Base-by-base conservation (phyloP, 2,113 vertebrate species). In the Jaculus jaculus region DNA sequence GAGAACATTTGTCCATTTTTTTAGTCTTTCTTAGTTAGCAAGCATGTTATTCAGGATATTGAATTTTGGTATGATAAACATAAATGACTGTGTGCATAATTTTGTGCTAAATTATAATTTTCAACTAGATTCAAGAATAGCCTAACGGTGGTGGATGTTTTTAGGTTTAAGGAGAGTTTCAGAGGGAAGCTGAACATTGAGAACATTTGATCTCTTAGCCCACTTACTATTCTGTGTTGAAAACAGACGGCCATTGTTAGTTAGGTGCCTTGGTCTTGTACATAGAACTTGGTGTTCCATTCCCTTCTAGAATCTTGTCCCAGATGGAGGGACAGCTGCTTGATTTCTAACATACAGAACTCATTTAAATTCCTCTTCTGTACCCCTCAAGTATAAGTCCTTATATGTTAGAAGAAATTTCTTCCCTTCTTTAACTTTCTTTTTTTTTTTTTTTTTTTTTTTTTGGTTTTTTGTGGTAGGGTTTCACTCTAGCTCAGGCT, bases 141-240 rank as follows among this genome's bases (percentile, higher is more conserved):
- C 58, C 15, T 47, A 42, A 16, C 65, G 74, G 30, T 75, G 75
- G 47, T 71, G 71, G 66, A 39, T 84, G 54, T 39, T 90, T 42
- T 79, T 3, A 84, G 16, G 23, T 84, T 84, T 90, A 88, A 94
- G 83, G n/a, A 87, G 32, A 94, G 15, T 92, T 91, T 88, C 60
- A 86, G 86, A 87, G 95, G 63, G 85, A 83, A 88, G 32, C 71
- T 92, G 60, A 63, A 94, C 61, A 82, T 63, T 77, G 86, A 90
- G 58, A 82, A 65, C 2, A 8, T 82, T 88, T 83, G 86, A 26
- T 79, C 37, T 13, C 7, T 74, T 78, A 60, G 23, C 47, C 61
- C 42, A 5, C n/a, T 66, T 84, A 90, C 10, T n/a, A 20, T 1
- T 23, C 28, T 7, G 0, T 39, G 34, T 82, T 51, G 58, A 85